Evolutionary conservation across 2,797 vertebrate genomes (phyloP).

Genomic region (Iguana delicatissima): DNA sequence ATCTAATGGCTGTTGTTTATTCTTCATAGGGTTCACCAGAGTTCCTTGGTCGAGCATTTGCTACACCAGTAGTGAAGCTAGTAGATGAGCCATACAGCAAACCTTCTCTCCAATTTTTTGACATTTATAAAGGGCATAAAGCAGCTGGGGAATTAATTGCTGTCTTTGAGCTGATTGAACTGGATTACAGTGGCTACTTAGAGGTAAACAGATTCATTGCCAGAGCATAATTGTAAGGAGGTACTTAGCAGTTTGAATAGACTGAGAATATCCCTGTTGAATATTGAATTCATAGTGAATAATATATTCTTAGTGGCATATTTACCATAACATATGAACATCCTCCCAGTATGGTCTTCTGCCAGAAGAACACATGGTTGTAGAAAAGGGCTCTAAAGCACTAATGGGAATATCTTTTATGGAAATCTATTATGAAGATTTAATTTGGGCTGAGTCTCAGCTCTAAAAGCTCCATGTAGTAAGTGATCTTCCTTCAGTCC

Average conservation of each 20-base stretch:
- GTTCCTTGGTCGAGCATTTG: constrained; percentile 88
- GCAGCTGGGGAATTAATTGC: constrained; percentile 90
- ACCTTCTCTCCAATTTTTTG: constrained; percentile 88
- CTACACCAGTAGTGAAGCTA: constrained; percentile 88
- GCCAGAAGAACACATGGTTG: neutral
- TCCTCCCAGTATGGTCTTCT: neutral
- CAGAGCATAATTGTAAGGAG: neutral
- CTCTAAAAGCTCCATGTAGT: neutral
- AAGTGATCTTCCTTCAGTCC: neutral
- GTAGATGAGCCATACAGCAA: constrained; percentile 85
- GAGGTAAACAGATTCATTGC: constrained; percentile 81
- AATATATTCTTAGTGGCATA: neutral
- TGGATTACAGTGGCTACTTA: constrained; percentile 88
- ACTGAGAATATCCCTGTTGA: neutral
- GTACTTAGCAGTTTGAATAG: neutral
- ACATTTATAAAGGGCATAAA: constrained; percentile 86
- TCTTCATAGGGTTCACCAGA: constrained; percentile 81
- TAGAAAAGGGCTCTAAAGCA: neutral
- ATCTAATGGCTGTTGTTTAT: neutral
- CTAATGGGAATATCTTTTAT: neutral
- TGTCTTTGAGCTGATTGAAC: constrained; percentile 92
- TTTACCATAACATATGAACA: neutral
- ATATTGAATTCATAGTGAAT: neutral
- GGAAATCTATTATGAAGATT: neutral
- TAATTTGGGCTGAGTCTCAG: neutral